A percentile compares a stretch with the other conserved stretches of the same genome.
Evolutionary conservation across 2,888 invertebrate species (phyloP).

Genomic region (Pristionchus exspectatus): DNA sequence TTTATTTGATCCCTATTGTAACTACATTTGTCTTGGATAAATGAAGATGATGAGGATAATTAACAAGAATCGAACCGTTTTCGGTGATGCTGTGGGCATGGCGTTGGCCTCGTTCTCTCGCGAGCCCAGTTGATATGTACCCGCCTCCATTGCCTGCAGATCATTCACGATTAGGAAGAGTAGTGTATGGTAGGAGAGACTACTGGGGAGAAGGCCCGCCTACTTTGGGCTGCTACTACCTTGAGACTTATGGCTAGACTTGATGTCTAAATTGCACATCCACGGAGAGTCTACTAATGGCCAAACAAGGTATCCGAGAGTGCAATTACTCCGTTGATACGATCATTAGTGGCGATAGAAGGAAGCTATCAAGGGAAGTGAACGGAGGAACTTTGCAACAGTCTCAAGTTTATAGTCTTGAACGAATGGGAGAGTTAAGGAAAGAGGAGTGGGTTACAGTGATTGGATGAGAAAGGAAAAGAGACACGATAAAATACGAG

Average conservation of each 20-base stretch:
- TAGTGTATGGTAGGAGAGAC: not conserved
- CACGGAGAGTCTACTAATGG: too few species aligned
- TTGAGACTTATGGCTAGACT: not conserved
- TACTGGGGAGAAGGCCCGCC: not conserved
- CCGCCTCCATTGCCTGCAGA: slow-evolving; percentile 55
- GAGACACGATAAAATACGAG: not conserved
- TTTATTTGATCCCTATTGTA: too few species aligned
- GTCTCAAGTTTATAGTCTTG: not conserved
- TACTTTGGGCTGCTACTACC: not conserved
- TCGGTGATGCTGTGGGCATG: not conserved
- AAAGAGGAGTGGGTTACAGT: not conserved
- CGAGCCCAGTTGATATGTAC: slow-evolving; percentile 50
- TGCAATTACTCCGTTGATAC: not conserved
- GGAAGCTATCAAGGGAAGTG: not conserved
- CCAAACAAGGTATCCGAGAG: too few species aligned
- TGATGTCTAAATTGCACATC: too few species aligned
- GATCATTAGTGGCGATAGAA: not conserved
- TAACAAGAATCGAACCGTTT: not conserved
- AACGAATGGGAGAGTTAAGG: not conserved
- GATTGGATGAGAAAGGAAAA: slow-evolving; percentile 27
- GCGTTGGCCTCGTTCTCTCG: slow-evolving; percentile 29
- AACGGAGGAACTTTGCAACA: slow-evolving; percentile 26
- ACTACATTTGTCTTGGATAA: too few species aligned
- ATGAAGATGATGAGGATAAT: too few species aligned
- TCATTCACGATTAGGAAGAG: not conserved